Conservation (phyloP, 1,140 invertebrate species). For the Drosophila paulistorum region DNA sequence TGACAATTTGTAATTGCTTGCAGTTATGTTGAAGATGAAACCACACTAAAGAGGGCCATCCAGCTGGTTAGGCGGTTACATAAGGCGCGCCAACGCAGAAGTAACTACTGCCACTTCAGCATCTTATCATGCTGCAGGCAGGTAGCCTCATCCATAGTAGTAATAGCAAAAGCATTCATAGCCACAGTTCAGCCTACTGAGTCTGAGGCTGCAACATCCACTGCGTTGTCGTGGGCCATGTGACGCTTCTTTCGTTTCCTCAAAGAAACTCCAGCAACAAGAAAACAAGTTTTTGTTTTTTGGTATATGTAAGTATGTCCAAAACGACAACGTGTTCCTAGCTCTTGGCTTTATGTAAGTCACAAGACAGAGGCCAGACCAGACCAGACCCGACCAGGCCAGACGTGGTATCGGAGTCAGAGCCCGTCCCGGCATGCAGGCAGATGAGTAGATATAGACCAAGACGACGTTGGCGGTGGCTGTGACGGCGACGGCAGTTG, state of each 20-base stretch:
- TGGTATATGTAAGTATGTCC: slow-evolving; percentile 34
- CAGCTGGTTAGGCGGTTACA: slow-evolving; percentile 43
- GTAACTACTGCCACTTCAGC: slow-evolving; percentile 28
- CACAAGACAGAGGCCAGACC: slow-evolving; percentile 53
- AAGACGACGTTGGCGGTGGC: slow-evolving; percentile 1
- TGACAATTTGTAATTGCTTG: slow-evolving; percentile 54
- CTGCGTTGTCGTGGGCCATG: slow-evolving; percentile 34
- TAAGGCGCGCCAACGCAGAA: slow-evolving; percentile 74
- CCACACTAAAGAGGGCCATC: slow-evolving; percentile 14
- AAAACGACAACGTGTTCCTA: slow-evolving; percentile 54
- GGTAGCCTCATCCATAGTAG: slow-evolving; percentile 33
- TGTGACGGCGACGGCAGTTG: slow-evolving; percentile 14
- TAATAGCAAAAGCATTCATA: slow-evolving; percentile 27
- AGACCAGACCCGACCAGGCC: slow-evolving; percentile 14
- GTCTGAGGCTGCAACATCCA: slow-evolving; percentile 14
- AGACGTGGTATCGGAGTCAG: not conserved
- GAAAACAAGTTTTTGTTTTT: slow-evolving; percentile 60
- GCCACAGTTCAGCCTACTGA: slow-evolving; percentile 1
- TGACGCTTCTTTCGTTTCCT: slow-evolving; percentile 72
- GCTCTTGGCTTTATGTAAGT: slow-evolving; percentile 79
- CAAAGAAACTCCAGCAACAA: slow-evolving; percentile 39
- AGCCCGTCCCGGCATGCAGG: slow-evolving; percentile 35
- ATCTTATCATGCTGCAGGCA: slow-evolving; percentile 23
- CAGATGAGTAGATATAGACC: slow-evolving; percentile 56
- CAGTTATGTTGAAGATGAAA: slow-evolving; percentile 67